Conservation (phyloP, 1,140 invertebrate species). For the Oppia nitens region DNA sequence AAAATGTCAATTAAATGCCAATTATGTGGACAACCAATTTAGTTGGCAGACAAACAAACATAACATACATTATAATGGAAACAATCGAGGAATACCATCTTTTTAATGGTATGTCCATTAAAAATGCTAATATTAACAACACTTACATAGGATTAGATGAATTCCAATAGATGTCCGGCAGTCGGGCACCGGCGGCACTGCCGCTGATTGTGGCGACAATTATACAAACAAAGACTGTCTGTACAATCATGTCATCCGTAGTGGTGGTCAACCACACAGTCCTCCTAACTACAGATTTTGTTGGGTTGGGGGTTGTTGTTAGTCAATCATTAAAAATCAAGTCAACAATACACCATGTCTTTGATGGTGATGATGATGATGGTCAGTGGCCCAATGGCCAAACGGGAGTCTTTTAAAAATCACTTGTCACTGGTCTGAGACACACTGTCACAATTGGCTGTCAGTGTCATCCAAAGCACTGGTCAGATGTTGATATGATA, state of each 20-base stretch:
- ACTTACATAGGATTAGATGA: slow-evolving; percentile 37
- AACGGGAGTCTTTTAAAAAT: too few relatives aligned
- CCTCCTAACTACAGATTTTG: too few relatives aligned
- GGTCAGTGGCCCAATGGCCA: not conserved
- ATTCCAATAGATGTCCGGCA: slow-evolving; percentile 42
- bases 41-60: too few relatives aligned
- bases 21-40: not conserved
- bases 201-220: not conserved
- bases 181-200: slow-evolving; percentile 18
- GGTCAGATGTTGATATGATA: not conserved
- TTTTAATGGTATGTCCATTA: too few relatives aligned
- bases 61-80: not conserved
- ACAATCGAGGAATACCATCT: too few relatives aligned
- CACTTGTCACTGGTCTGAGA: too few relatives aligned
- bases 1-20: not conserved
- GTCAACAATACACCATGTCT: not conserved
- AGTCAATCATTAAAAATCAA: not conserved
- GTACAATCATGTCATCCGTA: not conserved
- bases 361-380: not conserved
- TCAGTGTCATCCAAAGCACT: too few relatives aligned
- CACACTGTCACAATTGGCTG: too few relatives aligned
- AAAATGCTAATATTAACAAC: not conserved
- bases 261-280: too few relatives aligned
- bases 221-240: not conserved
- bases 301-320: not conserved